Base-by-base conservation (phyloP, 2,113 vertebrate species). In the Solea solea region DNA sequence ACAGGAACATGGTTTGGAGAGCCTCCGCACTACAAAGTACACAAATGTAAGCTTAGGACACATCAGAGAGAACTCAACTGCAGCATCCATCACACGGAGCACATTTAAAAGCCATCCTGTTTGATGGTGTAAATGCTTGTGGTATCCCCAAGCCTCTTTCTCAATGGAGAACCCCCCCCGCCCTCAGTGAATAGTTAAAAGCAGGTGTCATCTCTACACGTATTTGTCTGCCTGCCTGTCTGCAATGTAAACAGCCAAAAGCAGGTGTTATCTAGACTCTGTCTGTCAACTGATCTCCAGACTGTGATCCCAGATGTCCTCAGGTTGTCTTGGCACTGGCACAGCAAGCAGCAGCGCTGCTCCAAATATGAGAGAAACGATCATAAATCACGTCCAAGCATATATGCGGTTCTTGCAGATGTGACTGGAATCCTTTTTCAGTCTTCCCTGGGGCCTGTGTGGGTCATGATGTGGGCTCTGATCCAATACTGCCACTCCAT, bases 1-100 rank as follows among this genome's bases (percentile, higher is more conserved):
- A 93, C 81, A 99, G 95, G 93, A 97, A 98, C 94, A 98, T 99
- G 84, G 95, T 98, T 90, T 99, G 98, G 70, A 99, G 93, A 82
- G 98, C 98, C 91, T 98, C 97, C 0, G 97, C 97, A 13, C 98
- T 99, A 91, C 27, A 57, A 76, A 75, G 77, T 34, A 86, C 65
- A 82, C 70, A 72, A 45, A 67, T 21, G 12, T 45, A 63, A 71
- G 60, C 14, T 78, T 25, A 54, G 48, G 28, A 59, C 50, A 73
- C 46, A 14, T 61, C 12, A 28, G 11, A 74, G 16, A 70, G 69
- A 48, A 25, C 9, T 52, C 48, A 39, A 44, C 14, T 25, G 15
- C 44, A 27, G 50, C 55, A 62, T 57, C 59, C 10, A n/a, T 58
- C 60, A 53, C 21, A 71, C 53, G 34, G 44, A 50, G 0, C 16